Base-by-base conservation (phyloP, 2,113 vertebrate species). In the Glareola pratincola region DNA sequence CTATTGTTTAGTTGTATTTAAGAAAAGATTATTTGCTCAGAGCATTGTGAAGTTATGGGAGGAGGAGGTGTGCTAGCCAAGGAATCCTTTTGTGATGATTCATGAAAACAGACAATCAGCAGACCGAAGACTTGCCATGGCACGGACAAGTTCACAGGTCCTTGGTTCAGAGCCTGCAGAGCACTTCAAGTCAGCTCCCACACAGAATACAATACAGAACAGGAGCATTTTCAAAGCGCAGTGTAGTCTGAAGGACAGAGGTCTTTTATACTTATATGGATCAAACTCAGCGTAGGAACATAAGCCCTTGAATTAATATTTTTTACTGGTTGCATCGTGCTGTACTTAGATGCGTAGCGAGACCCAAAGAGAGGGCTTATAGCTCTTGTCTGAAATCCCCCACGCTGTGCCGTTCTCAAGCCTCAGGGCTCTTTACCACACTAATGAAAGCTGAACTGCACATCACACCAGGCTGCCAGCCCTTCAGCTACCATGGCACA, bases 21-120 rank as follows among this genome's bases (percentile, higher is more conserved):
- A 85, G 79, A 67, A 78, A 94, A 84, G 17, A 78, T 78, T 88
- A 51, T 82, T 91, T 94, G 57, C 87, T 85, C 74, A 82, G 74
- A 82, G 76, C 24, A 75, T 37, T 85, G 36, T 63, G 74, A 95
- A 91, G 80, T 78, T 90, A 66, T 47, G 53, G 57, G 77, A 92
- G 50, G 63, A 94, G 57, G 29, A 69, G 91, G 53, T 75, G 56
- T 2, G 1, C 36, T 51, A 75, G 77, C 66, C 74, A 87, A 91
- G 37, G 67, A 79, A 88, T 69, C 74, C n/a, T 91, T 87, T 88
- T 47, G 56, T 45, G 32, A 45, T 0, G 0, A 71, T 59, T 82
- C 73, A 78, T 48, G 62, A 94, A 79, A 81, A 87, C 22, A 66
- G 69, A 62, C 50, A 50, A 16, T 23, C 34, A 68, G 19, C 41